Evolutionary conservation across 2,113 vertebrate genomes (phyloP).

Genomic region (Acrocephalus arundinaceus): DNA sequence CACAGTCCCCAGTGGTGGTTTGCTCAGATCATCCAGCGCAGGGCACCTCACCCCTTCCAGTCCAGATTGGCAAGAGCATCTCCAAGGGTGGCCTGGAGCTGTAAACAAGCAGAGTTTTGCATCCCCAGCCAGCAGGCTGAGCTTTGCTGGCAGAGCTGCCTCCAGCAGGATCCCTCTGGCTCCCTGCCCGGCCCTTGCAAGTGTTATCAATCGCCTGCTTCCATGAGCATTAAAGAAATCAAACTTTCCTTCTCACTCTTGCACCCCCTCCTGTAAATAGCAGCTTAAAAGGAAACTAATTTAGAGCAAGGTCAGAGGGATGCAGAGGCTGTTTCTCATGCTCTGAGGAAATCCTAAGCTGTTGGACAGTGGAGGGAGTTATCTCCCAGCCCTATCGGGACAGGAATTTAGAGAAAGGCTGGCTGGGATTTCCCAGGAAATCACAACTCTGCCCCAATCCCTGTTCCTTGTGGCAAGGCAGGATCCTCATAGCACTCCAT

Average conservation of each 20-base stretch:
- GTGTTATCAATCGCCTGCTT: constrained; percentile 61
- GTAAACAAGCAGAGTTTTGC: constrained; percentile 48
- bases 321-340: constrained; percentile 50
- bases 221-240: constrained; percentile 60
- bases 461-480: not conserved
- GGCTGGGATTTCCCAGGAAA: constrained; percentile 33
- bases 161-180: constrained; percentile 33
- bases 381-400: constrained; percentile 13
- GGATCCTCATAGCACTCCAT: not conserved
- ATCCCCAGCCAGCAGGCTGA: constrained; percentile 40
- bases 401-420: not conserved
- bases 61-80: constrained; percentile 22
- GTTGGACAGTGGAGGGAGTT: not conserved
- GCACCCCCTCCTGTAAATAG: constrained; percentile 28
- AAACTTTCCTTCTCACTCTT: constrained; percentile 25
- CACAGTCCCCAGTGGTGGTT: not conserved
- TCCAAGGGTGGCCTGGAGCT: constrained; percentile 44
- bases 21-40: not conserved
- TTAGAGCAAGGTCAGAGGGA: constrained; percentile 65
- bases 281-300: constrained; percentile 63
- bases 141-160: constrained; percentile 34
- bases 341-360: constrained; percentile 57
- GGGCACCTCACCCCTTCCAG: not conserved
- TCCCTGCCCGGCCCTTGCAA: constrained; percentile 45
- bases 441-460: not conserved